A percentile compares a stretch with the other conserved stretches of the same genome.
phyloP scores from a whole-genome alignment of 2,113 vertebrate genomes.

The Centropus bengalensis region DNA sequence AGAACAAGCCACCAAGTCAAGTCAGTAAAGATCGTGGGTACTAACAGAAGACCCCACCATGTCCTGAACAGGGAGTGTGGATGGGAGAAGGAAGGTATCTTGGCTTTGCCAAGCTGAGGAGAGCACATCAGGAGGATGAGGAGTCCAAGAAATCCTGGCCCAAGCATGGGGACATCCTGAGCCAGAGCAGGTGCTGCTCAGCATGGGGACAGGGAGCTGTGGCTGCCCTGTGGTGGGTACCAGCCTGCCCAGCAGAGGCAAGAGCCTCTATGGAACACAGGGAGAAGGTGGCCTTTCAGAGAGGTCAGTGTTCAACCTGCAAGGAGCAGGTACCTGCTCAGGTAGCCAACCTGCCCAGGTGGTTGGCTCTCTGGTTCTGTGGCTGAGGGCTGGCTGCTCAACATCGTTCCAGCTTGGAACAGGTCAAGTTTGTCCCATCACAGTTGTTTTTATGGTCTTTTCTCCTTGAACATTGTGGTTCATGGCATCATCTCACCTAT shows the following conservation, averaged over 20 bases:
- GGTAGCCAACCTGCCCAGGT: too few species aligned
- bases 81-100: background rate
- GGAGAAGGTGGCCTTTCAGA: background rate
- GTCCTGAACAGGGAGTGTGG: background rate
- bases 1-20: background rate
- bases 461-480: background rate
- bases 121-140: too few species aligned
- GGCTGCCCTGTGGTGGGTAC: background rate
- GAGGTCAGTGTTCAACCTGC: too few species aligned
- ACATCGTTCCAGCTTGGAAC: background rate
- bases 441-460: background rate
- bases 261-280: background rate
- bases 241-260: background rate
- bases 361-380: background rate
- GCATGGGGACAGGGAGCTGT: background rate
- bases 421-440: background rate
- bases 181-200: background rate
- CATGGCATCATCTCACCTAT: background rate
- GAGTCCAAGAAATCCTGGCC: background rate
- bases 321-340: too few species aligned
- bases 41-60: background rate
- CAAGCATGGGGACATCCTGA: background rate
- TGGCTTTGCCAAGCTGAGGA: background rate
- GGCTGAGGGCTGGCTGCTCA: background rate
- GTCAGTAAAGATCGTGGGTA: background rate